A percentile compares a stretch with the other conserved stretches of the same genome.
phyloP scores from a whole-genome alignment of 2,888 invertebrate species.

The Philopedon plagiatum region DNA sequence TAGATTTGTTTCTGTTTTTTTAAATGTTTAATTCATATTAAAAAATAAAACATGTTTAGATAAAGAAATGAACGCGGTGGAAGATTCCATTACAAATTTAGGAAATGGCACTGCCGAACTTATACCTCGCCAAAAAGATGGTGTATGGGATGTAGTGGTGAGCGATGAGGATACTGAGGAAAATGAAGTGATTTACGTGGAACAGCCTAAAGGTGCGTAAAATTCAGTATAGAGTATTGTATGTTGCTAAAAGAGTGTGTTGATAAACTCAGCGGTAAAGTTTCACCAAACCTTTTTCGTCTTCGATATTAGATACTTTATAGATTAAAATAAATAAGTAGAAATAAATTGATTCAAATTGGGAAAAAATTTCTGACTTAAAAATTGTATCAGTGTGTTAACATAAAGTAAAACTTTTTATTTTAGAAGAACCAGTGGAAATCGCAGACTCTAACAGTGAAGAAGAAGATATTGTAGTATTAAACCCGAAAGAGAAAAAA shows the following conservation, averaged over 20 bases:
- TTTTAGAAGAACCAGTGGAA: constrained; percentile 58
- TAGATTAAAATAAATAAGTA: too few relatives aligned
- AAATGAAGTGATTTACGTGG: constrained; percentile 51
- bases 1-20: too few relatives aligned
- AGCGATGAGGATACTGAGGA: constrained; percentile 63
- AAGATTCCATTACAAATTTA: constrained; percentile 32
- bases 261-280: too few relatives aligned
- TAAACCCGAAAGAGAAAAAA: constrained; percentile 60
- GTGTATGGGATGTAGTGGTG: constrained; percentile 58
- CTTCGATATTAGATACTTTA: too few relatives aligned
- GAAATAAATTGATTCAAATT: too few relatives aligned
- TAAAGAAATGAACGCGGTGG: background rate
- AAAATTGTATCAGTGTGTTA: too few relatives aligned
- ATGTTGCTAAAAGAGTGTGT: too few relatives aligned
- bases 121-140: constrained; percentile 57
- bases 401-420: background rate
- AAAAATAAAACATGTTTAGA: too few relatives aligned
- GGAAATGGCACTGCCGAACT: constrained; percentile 67
- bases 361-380: too few relatives aligned
- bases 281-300: too few relatives aligned
- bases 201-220: constrained; percentile 51
- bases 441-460: constrained; percentile 63
- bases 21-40: too few relatives aligned
- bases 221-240: background rate
- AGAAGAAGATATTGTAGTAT: constrained; percentile 65